Percentiles rank a stretch among this genome's conserved stretches.
phyloP scores from a whole-genome alignment of 2,888 invertebrate genomes.

The Gryllus longicercus region DNA sequence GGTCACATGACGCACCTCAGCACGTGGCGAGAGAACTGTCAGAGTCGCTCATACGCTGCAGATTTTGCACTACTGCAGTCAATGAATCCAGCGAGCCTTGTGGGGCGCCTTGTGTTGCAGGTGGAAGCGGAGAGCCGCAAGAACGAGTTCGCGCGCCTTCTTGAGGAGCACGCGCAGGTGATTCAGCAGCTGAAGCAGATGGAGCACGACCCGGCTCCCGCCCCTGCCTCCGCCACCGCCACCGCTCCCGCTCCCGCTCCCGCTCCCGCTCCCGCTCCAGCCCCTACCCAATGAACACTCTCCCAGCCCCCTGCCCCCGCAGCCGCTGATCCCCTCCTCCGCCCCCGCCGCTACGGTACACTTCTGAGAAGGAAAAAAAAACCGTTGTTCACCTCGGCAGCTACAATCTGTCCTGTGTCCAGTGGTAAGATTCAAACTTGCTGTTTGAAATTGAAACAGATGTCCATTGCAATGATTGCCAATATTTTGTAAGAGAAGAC shows the following conservation, averaged over 20 bases:
- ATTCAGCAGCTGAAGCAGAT: conserved; percentile 48
- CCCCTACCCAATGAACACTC: neutral
- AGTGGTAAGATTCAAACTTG: neutral
- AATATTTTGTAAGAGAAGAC: neutral
- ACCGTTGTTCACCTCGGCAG: no score
- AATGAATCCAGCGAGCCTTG: no score
- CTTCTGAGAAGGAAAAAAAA: no score
- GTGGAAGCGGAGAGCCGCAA: conserved; percentile 48
- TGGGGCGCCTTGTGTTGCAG: conserved; percentile 38
- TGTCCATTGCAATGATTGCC: neutral
- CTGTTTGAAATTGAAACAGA: neutral
- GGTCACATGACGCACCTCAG: no score
- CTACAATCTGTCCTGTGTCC: no score
- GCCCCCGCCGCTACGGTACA: neutral
- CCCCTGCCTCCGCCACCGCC: neutral
- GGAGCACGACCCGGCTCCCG: conserved; percentile 41
- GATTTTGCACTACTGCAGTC: no score
- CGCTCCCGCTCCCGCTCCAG: neutral
- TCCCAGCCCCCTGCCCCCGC: neutral
- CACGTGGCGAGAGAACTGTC: no score
- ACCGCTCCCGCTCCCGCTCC: no score
- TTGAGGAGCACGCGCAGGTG: conserved; percentile 50
- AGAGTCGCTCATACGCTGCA: no score
- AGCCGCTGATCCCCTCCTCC: neutral
- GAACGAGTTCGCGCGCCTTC: conserved; percentile 47